Evolutionary conservation across 64 coral and sea anemone species (phyloP), one percentile per base, ranked within the genome.

Genomic region (Astreopora myriophthalma): DNA sequence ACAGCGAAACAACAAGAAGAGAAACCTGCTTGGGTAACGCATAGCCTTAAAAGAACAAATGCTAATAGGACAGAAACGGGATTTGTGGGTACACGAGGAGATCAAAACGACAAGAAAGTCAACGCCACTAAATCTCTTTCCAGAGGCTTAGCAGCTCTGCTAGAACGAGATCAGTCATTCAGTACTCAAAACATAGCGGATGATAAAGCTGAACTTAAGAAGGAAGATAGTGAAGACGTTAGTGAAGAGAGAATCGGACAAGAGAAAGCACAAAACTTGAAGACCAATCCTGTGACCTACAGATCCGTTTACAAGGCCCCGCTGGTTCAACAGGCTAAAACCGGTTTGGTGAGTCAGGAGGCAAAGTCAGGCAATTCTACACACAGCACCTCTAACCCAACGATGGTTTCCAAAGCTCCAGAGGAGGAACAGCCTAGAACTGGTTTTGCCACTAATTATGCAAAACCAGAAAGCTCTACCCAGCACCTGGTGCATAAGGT

Each of bases 81-180:
- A 37, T 38, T 57, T 17, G 5, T 20, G 17, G 3, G 19, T 37
- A 23, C 79, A 38, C 52, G 79, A 11, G 31, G 5, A n/a, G 20
- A 34, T n/a, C 30, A 65, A 60, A 83, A 83, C 22, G 31, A 57
- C 6, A 63, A 34, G 33, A 83, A 64, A 25, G 29, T 13, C 30
- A 83, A 65, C 32, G 79, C 79, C 12, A 35, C 79, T 12, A 83
- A 83, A 23, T 83, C 79, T 36, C 55, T 83, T 34, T 83, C 79
- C 79, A 83, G 79, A 37, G 79, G 79, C 23, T 83, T 83, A 20
- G 79, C 79, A 64, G 79, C 79, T n/a, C 79, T 83, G 29, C 79
- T 83, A 20, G 79, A 83, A 26, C 6, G 31, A 61, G 79, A 83
- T 83, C 52, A 83, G 61, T 10, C 57, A 26, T 83, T 83, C 10